phyloP scores from a whole-genome alignment of 2,797 vertebrate species.

The Manis javanica region DNA sequence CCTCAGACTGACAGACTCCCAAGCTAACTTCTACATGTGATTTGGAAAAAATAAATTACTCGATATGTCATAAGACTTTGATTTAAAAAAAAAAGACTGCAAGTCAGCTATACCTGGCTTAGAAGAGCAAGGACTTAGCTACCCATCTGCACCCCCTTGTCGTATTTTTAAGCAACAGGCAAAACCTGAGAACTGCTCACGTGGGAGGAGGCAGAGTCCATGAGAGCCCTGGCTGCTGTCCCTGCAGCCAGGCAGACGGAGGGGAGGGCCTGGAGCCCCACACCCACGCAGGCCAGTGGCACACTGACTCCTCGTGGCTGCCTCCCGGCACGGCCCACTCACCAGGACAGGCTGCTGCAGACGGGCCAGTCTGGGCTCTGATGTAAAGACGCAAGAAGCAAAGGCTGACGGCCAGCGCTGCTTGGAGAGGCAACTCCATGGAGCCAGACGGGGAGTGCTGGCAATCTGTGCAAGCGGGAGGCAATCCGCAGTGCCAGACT shows the following conservation, averaged over 20 bases:
- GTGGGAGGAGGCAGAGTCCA: background rate
- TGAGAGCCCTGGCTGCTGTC: too few relatives aligned
- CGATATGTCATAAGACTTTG: background rate
- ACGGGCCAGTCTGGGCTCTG: too few relatives aligned
- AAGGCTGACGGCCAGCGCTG: background rate
- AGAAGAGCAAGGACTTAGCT: background rate
- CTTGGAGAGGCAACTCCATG: background rate
- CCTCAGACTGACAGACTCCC: background rate
- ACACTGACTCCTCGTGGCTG: rapidly evolving
- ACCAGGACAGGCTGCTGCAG: background rate
- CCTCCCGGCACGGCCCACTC: background rate
- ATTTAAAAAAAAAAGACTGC: background rate
- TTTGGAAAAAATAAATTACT: slow-evolving; percentile 7
- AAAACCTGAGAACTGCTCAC: background rate
- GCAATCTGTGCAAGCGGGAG: background rate
- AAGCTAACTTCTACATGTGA: background rate
- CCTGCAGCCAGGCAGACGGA: background rate
- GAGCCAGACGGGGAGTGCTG: background rate
- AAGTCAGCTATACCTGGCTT: background rate
- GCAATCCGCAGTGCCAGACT: background rate
- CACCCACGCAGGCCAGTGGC: rapidly evolving
- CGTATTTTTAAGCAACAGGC: slow-evolving; percentile 18
- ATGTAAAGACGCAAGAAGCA: background rate
- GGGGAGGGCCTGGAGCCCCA: background rate
- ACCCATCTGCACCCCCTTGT: background rate